Base-by-base conservation (phyloP, 2,113 vertebrate genomes). In the Antennarius striatus region DNA sequence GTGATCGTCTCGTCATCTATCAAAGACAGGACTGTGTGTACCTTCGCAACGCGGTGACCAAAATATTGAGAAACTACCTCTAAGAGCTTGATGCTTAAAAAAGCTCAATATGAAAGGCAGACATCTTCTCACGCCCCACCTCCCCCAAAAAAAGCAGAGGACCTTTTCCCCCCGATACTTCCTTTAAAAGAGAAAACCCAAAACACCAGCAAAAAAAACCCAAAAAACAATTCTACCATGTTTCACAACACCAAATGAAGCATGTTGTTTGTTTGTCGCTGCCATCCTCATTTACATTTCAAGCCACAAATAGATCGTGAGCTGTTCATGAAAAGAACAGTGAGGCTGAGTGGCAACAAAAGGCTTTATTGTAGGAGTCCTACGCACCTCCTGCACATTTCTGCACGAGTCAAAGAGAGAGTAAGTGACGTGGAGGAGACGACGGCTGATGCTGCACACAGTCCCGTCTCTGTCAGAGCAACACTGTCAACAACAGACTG, bases 231-330 rank as follows among this genome's bases (percentile, higher is more conserved):
- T 22, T 22, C 39, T 49, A 22, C 53, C 56, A 68, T 3, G 3
- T 39, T 29, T 1, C 10, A 4, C 5, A 32, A 6, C n/a, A 7
- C 11, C 30, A 30, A 6, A 69, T 53, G 45, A 42, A 63, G n/a
- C 17, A 0, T 36, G 3, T 1, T 4, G 32, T 57, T 63, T 73
- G 58, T 73, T 63, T 10, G 22, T 53, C 8, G 3, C 15, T 59
- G n/a, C 46, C 47, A 17, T 28, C 36, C 60, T 36, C 32, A 73
- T 80, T 80, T 49, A 61, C 48, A 75, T 63, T 45, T 65, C 22
- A 36, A 42, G 17, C 62, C 9, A 40, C 49, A 68, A 75, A 68
- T 68, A 55, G 63, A 68, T 51, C 43, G 5, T 36, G 62, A 51
- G 56, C 49, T n/a, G 46, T 42, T 54, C 55, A 42, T 47, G 52